Conservation (phyloP, 1,140 invertebrate genomes). For the Caenorhabditis latens region DNA sequence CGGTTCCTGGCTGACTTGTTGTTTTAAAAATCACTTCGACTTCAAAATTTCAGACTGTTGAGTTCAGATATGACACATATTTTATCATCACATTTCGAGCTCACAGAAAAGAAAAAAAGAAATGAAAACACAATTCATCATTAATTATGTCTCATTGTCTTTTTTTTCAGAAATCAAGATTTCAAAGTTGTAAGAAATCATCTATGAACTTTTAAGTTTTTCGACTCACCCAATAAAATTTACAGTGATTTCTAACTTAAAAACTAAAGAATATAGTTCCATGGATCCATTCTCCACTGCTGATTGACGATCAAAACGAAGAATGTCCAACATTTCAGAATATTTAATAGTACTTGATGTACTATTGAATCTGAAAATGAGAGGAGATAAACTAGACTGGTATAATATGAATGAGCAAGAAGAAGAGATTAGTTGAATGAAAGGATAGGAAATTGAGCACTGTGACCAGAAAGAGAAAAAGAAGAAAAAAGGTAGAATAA, state of each 20-base stretch:
- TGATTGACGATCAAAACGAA: not conserved
- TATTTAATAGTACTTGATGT: not conserved
- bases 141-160: too few relatives aligned
- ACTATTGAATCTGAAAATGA: not conserved
- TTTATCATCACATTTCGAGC: too few relatives aligned
- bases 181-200: too few relatives aligned
- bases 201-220: too few relatives aligned
- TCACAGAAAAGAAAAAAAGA: not conserved
- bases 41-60: too few relatives aligned
- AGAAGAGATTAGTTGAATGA: not conserved
- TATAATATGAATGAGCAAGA: not conserved
- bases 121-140: not conserved
- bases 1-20: not conserved
- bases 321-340: not conserved
- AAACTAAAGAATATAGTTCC: not conserved
- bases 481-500: not conserved
- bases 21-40: too few relatives aligned
- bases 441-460: not conserved
- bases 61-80: too few relatives aligned
- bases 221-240: constrained; percentile 3
- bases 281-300: not conserved
- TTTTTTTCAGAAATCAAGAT: too few relatives aligned
- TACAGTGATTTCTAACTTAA: not conserved
- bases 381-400: not conserved
- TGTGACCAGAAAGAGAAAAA: not conserved